Base-by-base conservation (phyloP, 2,888 invertebrate genomes). In the Phragmatobia fuliginosa region DNA sequence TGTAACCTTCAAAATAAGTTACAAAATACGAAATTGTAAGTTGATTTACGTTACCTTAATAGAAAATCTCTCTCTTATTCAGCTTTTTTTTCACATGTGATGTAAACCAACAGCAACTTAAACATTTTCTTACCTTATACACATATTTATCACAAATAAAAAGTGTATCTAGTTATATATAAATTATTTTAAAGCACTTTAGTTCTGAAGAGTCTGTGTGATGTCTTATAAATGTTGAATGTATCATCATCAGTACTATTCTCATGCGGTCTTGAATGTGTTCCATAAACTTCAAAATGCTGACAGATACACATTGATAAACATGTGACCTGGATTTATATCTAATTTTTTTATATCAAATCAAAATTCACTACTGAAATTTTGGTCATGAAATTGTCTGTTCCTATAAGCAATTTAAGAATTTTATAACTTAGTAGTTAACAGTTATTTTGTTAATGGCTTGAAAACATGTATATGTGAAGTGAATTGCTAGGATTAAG, bases 51-150 rank as follows among this genome's bases (percentile, higher is more conserved):
- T 49, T 21, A 25, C 33, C 25, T 61, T 36, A 28, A 49, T 67
- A 33, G 49, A 61, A 32, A n/a, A 62, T 52, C 62, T 62, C 33
- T 32, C 36, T 68, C 67, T 59, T 63, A 68, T 63, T 68, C 33
- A 21, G 69, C 61, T 62, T 69, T 33, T n/a, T n/a, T 61, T 21
- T 60, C 38, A 28, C 7, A 67, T 67, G 68, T 68, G 68, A 67
- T 59, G 61, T 73, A 41, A 31, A 7, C 38, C 58, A 66, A 65
- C 21, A 52, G 25, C 33, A 58, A 8, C 33, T 56, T 52, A n/a
- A n/a, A n/a, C n/a, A n/a, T n/a, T 25, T 31, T 33, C 11, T n/a
- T 38, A 45, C 45, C 6, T 21, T 45, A 10, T 49, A 49, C 5
- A 38, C 16, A 25, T 28, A 61, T 38, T 36, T 36, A 14, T 38